These are phyloP conservation scores for Oedothorax gibbosus DNA, from an alignment of 1,140 invertebrate species.

Conservation along the genomic window DNA sequence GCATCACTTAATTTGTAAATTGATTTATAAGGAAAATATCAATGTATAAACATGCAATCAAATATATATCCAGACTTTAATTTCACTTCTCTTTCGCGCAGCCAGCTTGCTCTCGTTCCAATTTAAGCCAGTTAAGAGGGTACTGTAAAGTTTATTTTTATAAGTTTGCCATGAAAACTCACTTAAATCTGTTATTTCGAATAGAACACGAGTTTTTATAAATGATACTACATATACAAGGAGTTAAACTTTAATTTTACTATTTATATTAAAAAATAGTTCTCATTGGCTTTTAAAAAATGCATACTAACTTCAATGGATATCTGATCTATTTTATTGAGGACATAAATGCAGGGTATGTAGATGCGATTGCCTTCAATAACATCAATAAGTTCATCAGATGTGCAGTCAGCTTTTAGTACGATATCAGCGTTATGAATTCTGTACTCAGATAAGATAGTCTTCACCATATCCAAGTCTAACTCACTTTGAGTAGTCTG, in stretches of 20 bases:
- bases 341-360: conserved; percentile 97
- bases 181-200: not conserved
- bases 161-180: no score
- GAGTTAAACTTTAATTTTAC: not conserved
- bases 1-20: no score
- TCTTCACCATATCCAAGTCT: conserved; percentile 94
- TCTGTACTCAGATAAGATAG: conserved; percentile 96
- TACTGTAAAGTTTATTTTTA: no score
- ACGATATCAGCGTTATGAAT: conserved; percentile 99
- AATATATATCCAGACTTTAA: no score
- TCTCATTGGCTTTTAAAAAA: not conserved
- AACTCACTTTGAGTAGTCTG: conserved; percentile 92
- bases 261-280: not conserved
- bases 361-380: conserved; percentile 99
- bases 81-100: no score
- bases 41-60: no score
- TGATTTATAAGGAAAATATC: no score
- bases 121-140: not conserved
- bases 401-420: conserved; percentile 92
- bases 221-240: not conserved
- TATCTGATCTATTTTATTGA: conserved; percentile 95
- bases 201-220: not conserved
- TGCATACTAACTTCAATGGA: conserved; percentile 71
- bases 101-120: no score
- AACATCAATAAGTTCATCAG: conserved; percentile 98